phyloP scores from a whole-genome alignment of 2,797 vertebrate species.

The Podargus strigoides region DNA sequence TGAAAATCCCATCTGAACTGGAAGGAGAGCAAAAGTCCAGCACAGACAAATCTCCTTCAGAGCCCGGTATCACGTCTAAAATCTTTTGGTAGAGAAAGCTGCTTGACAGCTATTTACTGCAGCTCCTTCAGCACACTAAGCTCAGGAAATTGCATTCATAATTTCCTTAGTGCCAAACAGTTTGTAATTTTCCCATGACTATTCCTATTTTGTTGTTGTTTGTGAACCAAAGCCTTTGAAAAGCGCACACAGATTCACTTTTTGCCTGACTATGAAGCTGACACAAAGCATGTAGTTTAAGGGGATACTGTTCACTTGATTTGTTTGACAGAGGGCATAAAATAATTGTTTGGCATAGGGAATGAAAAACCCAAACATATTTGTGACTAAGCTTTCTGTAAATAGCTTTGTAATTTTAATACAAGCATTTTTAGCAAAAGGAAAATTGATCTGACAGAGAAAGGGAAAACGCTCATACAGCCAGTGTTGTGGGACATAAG shows the following conservation, averaged over 20 bases:
- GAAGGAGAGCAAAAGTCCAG: background rate
- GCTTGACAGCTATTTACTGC: constrained; percentile 9
- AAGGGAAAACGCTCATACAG: background rate
- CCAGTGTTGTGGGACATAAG: background rate
- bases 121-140: constrained; percentile 18
- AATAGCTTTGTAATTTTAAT: background rate
- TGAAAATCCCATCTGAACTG: background rate
- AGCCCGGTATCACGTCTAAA: background rate
- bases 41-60: background rate
- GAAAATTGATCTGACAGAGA: background rate
- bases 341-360: background rate
- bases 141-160: constrained; percentile 61
- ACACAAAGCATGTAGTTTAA: fast-evolving
- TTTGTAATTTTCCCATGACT: constrained; percentile 30
- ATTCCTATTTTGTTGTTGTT: background rate
- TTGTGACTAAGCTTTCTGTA: background rate
- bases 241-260: background rate
- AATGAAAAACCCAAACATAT: background rate
- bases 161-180: constrained; percentile 31
- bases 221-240: background rate
- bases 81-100: background rate
- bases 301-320: background rate
- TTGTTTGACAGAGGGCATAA: background rate
- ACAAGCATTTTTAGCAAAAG: background rate
- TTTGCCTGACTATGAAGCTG: background rate